A percentile compares a stretch with the other conserved stretches of the same genome.
These are phyloP conservation scores for Hyles euphorbiae DNA, from an alignment of 1,140 invertebrate species.

Conservation along the genomic window DNA sequence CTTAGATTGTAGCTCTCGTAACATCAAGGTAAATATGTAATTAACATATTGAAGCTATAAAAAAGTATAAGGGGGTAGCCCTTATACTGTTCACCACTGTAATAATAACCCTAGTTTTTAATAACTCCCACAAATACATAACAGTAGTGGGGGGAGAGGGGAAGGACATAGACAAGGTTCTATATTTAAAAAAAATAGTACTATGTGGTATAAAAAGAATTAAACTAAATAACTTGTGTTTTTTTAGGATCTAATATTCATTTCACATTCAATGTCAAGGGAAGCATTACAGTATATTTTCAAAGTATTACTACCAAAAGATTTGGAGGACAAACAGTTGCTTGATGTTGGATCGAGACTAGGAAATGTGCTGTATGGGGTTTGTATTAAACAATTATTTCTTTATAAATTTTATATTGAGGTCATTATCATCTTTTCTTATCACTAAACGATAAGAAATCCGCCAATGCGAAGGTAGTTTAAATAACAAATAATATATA, in stretches of 20 bases:
- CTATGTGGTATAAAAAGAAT: neutral
- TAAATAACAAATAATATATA: no score
- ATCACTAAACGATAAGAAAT: neutral
- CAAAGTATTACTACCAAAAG: constrained; percentile 76
- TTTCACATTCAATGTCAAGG: constrained; percentile 82
- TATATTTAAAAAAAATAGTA: neutral
- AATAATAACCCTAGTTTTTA: no score
- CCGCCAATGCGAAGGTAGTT: no score
- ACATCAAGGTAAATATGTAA: constrained; percentile 62
- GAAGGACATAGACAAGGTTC: neutral
- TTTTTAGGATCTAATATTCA: constrained; percentile 75
- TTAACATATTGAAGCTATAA: neutral
- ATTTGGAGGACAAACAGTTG: constrained; percentile 77
- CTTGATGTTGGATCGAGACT: constrained; percentile 84
- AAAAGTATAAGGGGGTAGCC: no score
- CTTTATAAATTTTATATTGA: neutral
- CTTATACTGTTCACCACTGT: no score
- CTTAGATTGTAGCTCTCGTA: constrained; percentile 78
- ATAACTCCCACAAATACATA: neutral
- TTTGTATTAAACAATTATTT: constrained; percentile 37
- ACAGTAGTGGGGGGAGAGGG: neutral
- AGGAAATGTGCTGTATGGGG: constrained; percentile 82
- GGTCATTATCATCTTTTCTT: neutral
- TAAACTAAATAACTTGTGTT: constrained; percentile 7
- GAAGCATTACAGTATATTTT: constrained; percentile 80